Evolutionary conservation across 64 coral and sea anemone genomes (phyloP).

Genomic region (Stichodactyla mertensii): DNA sequence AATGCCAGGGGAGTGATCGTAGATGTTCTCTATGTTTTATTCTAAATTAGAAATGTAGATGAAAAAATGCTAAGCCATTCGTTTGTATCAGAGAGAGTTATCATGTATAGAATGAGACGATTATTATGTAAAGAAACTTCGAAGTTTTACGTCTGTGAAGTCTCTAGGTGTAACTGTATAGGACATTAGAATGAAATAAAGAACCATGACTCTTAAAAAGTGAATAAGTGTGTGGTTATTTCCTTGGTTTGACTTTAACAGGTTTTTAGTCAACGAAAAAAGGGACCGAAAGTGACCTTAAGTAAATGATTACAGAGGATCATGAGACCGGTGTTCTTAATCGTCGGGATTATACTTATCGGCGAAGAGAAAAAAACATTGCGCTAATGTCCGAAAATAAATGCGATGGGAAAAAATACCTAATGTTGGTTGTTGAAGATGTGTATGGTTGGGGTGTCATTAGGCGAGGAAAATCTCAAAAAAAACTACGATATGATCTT

Average conservation of each 20-base stretch:
- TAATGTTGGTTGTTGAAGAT: neutral
- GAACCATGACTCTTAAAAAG: neutral
- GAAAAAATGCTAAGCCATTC: neutral
- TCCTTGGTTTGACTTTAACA: neutral
- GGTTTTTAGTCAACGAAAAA: neutral
- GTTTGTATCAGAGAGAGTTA: conserved; percentile 8
- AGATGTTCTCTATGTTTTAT: neutral
- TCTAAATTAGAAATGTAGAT: neutral
- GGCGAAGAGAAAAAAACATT: neutral
- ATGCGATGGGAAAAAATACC: neutral
- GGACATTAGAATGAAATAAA: conserved; percentile 12
- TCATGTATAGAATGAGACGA: neutral
- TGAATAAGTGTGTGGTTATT: conserved; percentile 1
- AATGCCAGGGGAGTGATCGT: neutral
- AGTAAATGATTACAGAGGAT: neutral
- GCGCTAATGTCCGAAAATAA: neutral
- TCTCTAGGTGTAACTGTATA: conserved; percentile 21
- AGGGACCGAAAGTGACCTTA: neutral
- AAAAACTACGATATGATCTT: conserved; percentile 7
- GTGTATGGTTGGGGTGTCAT: neutral
- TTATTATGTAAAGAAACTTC: conserved; percentile 17
- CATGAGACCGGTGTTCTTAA: neutral
- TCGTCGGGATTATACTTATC: neutral
- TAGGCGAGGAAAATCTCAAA: conserved; percentile 3
- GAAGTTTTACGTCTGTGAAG: neutral